Conservation (phyloP, 2,888 invertebrate genomes). For the Conus canariensis region DNA sequence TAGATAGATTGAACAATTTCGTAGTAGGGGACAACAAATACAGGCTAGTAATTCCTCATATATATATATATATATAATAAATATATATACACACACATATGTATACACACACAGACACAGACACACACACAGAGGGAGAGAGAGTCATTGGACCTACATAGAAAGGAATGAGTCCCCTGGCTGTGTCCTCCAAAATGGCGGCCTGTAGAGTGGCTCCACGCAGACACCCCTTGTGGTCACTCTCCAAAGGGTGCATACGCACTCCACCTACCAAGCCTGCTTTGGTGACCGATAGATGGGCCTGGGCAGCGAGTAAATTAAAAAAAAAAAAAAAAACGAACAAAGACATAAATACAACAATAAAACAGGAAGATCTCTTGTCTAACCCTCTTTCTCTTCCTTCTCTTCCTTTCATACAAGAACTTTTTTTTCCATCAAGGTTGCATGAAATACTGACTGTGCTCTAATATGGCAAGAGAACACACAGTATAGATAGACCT, state of each 20-base stretch:
- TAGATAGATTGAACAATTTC: too few relatives aligned
- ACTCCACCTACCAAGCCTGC: constrained; percentile 74
- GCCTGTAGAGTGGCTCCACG: constrained; percentile 63
- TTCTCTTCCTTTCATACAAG: background rate
- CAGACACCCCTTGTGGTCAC: constrained; percentile 68
- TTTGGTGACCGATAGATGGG: constrained; percentile 77
- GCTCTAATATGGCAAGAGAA: too few relatives aligned
- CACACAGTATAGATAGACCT: too few relatives aligned
- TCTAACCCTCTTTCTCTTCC: background rate
- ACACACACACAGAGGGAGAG: background rate
- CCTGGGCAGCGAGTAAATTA: constrained; percentile 67
- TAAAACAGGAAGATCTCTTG: background rate
- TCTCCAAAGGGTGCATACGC: constrained; percentile 66
- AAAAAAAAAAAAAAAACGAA: background rate
- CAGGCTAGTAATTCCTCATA: background rate
- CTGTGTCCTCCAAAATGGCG: constrained; percentile 71
- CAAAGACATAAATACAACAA: background rate
- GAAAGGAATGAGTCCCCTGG: constrained; percentile 76
- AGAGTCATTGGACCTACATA: constrained; percentile 66
- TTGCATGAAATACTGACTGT: too few relatives aligned
- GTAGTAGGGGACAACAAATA: too few relatives aligned
- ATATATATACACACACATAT: background rate
- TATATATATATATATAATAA: background rate
- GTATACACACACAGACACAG: background rate
- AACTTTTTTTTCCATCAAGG: too few relatives aligned